Base-by-base conservation (phyloP, 2,113 vertebrate genomes). In the Ranitomeya imitator region DNA sequence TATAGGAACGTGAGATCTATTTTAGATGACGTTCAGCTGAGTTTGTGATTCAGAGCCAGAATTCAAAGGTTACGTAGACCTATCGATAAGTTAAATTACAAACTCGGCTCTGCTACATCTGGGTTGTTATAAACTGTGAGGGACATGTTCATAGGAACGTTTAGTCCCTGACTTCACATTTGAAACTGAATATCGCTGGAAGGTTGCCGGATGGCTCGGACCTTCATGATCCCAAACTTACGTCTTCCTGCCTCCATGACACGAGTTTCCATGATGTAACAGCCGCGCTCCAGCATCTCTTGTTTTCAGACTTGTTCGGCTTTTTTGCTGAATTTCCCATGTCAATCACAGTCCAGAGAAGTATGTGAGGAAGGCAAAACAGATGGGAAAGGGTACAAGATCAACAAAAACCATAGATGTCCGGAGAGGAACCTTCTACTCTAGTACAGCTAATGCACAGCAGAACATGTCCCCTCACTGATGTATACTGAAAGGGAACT, bases 251-350 rank as follows among this genome's bases (percentile, higher is more conserved):
- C 67, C 3, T 26, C 74, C 51, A 8, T 52, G 74, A 86, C 85
- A 65, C 26, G 51, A 26, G 15, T 79, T 86, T 86, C 85, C 85
- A 86, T 86, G 85, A 86, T 79, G 85, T 55, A 26, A 78, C 23
- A 14, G 12, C 63, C 31, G 13, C 57, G 60, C 37, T 37, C 12
- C 55, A 37, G 31, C 57, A 7, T 14, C 74, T 23, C 13, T 59
- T 37, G 11, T 77, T 85, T 57, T 74, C 55, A 52, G 21, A 15
- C 31, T 77, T 78, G 13, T 15, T 23, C 55, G 15, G 16, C 31
- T 13, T 63, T 45, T 51, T 59, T 54, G 21, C 19, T 54, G 57
- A 11, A 79, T 45, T 86, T 86, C 85, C 85, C 85, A 86, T 59
- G 76, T 65, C 85, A 26, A 12, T 86, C 59, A 5, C 21, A 51